Conservation (phyloP, 2,113 vertebrate species). For the Rhinoderma darwinii region DNA sequence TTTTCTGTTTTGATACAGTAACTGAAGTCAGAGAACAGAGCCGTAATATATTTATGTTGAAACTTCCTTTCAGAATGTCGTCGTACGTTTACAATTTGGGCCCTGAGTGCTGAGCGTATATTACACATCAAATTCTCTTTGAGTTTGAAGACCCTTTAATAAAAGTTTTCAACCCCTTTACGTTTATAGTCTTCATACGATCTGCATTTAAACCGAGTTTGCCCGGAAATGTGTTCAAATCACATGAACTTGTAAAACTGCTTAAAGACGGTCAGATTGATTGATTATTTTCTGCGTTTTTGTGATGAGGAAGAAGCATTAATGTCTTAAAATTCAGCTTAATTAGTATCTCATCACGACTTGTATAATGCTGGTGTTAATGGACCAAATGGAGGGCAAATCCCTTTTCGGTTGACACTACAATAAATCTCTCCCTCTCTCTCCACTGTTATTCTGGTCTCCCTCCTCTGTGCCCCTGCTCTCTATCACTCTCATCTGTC, state of each 20-base stretch:
- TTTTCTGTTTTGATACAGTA: too few species aligned
- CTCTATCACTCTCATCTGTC: too few species aligned
- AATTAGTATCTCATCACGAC: constrained; percentile 41
- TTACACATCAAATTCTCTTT: not conserved
- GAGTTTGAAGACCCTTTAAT: not conserved
- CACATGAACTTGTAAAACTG: not conserved
- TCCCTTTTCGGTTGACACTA: constrained; percentile 36
- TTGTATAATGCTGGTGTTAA: constrained; percentile 48
- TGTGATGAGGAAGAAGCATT: not conserved
- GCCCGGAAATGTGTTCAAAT: not conserved
- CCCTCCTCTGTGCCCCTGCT: not conserved
- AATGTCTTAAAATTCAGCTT: constrained; percentile 31
- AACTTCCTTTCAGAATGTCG: too few species aligned
- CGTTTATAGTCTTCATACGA: not conserved
- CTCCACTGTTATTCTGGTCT: not conserved
- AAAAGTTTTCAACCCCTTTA: not conserved
- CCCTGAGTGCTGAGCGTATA: too few species aligned
- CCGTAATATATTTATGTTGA: too few species aligned
- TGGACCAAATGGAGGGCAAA: constrained; percentile 39
- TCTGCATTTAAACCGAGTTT: not conserved
- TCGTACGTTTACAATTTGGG: too few species aligned
- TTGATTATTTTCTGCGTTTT: not conserved
- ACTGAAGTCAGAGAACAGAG: too few species aligned
- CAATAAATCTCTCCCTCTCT: constrained; percentile 40
- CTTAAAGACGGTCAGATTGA: not conserved